Evolutionary conservation across 1,140 invertebrate species (phyloP).

Genomic region (Drosophila triauraria): DNA sequence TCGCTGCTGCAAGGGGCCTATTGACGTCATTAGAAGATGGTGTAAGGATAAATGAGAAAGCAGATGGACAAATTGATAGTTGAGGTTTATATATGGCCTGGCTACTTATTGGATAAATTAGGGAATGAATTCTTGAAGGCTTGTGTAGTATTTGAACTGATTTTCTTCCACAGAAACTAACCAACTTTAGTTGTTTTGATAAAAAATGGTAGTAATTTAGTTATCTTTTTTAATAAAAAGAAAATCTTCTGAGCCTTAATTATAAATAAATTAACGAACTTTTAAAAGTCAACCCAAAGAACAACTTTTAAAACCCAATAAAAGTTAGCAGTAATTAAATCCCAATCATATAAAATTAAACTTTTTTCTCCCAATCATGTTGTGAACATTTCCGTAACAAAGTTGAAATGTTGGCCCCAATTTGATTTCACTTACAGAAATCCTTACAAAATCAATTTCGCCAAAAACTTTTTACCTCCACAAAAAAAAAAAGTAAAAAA

Average conservation of each 20-base stretch:
- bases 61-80: conserved; percentile 15
- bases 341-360: conserved; percentile 4
- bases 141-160: no score
- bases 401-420: conserved; percentile 8
- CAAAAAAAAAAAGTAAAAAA: not conserved
- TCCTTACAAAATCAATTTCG: conserved; percentile 36
- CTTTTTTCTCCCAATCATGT: not conserved
- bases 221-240: no score
- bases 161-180: not conserved
- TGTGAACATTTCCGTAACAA: conserved; percentile 3
- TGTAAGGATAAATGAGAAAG: not conserved
- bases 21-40: conserved; percentile 62
- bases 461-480: conserved; percentile 11
- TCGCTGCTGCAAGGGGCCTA: conserved; percentile 33
- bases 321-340: conserved; percentile 2
- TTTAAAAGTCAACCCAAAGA: not conserved
- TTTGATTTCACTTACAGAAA: conserved; percentile 14
- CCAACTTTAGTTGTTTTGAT: not conserved
- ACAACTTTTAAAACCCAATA: not conserved
- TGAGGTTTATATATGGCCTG: not conserved
- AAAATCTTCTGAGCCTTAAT: no score
- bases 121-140: not conserved
- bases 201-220: no score
- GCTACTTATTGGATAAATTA: conserved; percentile 1
- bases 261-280: no score